Evolutionary conservation across 2,797 vertebrate genomes (phyloP), one percentile per base, ranked within the genome.

Genomic region (Aviceda leuphotes): DNA sequence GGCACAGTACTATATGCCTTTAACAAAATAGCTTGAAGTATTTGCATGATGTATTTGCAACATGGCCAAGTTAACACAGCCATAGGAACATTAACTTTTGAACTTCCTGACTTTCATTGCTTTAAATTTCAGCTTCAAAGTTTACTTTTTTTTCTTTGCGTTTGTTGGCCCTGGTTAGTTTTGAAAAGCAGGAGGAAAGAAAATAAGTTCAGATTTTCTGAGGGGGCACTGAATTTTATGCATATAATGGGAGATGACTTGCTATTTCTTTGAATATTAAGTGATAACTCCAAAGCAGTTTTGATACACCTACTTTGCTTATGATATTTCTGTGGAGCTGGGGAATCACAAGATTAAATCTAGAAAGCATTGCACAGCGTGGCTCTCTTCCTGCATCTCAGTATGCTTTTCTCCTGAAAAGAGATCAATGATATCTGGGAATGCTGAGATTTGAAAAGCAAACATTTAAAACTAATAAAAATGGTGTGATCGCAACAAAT

Each of bases 81-180:
- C 73, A 90, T 94, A 96, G 83, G 94, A 97, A 52, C 87, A 43
- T 96, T 96, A 96, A 96, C 94, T 97, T 96, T 96, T 97, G 96
- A 97, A 96, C 96, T 96, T 96, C 96, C 96, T 97, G 96, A 94
- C 90, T 97, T 96, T 63, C 94, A 73, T 84, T 95, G 85, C 91
- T 91, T 96, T 95, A 93, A 93, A 91, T 93, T 91, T 96, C 93
- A 91, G 77, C 93, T 97, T 96, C 95, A 96, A 95, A 96, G 96
- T 96, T 95, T 86, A 46, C 52, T 59, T 55, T 81, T 79, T 93
- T 83, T 37, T 3, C 68, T 88, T 95, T 96, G 91, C 96, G 26
- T 96, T 91, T 91, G 77, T 96, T 97, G 95, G 96, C 96, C 93
- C 55, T 83, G 46, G 72, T 79, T 95, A 90, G 80, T 95, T 94